phyloP scores from a whole-genome alignment of 2,888 invertebrate genomes.

The Hydropsyche betteni region DNA sequence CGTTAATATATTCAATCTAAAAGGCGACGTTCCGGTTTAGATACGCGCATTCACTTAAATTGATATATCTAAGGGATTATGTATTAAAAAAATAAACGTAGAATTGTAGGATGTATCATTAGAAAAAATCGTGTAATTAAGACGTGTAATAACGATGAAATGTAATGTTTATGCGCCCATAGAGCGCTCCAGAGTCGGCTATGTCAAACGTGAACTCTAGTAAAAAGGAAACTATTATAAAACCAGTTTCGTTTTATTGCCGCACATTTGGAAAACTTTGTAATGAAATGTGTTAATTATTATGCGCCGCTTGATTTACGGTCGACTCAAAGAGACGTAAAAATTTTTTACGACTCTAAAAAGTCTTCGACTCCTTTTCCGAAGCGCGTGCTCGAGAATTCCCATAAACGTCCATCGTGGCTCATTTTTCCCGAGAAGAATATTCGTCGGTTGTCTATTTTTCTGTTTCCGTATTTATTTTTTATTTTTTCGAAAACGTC shows the following conservation, averaged over 20 bases:
- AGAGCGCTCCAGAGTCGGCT: too few species aligned
- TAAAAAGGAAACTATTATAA: neutral
- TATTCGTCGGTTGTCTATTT: neutral
- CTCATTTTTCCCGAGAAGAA: slow-evolving; percentile 3
- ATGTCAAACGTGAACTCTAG: too few species aligned
- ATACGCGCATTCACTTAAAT: too few species aligned
- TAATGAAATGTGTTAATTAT: slow-evolving; percentile 32
- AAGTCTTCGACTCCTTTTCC: slow-evolving; percentile 17
- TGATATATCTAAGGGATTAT: too few species aligned
- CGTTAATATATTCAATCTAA: too few species aligned
- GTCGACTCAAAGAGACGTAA: slow-evolving; percentile 12
- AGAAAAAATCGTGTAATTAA: too few species aligned
- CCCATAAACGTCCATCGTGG: slow-evolving; percentile 23
- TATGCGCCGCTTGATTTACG: slow-evolving; percentile 26
- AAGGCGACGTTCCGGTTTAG: too few species aligned
- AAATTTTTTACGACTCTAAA: neutral
- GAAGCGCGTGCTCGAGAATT: slow-evolving; percentile 26
- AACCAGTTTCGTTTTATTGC: slow-evolving; percentile 30
- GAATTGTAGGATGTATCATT: too few species aligned
- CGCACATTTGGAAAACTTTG: slow-evolving; percentile 27
- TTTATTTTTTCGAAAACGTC: too few species aligned
- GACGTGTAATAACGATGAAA: too few species aligned
- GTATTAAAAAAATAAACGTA: too few species aligned
- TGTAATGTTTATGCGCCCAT: too few species aligned
- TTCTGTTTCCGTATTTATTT: slow-evolving; percentile 4